Percentiles rank a stretch among this genome's conserved stretches.
Evolutionary conservation across 2,888 invertebrate species (phyloP).

Genomic region (Encarsia formosa): DNA sequence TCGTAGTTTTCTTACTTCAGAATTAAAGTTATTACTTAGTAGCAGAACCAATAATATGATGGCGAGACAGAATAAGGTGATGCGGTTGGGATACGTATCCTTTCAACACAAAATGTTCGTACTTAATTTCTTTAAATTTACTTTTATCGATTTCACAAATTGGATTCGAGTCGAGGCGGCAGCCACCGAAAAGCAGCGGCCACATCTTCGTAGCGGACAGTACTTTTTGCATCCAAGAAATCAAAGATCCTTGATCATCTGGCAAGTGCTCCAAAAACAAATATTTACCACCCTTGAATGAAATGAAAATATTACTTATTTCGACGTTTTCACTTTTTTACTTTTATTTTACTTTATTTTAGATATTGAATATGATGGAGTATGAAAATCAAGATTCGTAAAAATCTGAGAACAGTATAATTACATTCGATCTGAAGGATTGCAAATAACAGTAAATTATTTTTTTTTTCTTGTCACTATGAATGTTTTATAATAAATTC

Average conservation of each 20-base stretch:
- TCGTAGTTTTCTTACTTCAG: too few species aligned
- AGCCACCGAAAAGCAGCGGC: constrained; percentile 44
- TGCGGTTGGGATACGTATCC: constrained; percentile 40
- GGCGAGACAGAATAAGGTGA: constrained; percentile 38
- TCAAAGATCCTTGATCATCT: constrained; percentile 33
- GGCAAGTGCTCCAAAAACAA: constrained; percentile 44
- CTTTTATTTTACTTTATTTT: too few species aligned
- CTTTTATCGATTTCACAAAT: constrained; percentile 32
- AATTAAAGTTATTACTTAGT: constrained; percentile 32
- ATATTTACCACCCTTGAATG: constrained; percentile 41
- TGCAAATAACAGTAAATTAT: too few species aligned
- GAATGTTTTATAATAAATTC: too few species aligned
- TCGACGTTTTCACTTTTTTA: too few species aligned
- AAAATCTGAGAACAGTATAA: too few species aligned
- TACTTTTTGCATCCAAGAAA: constrained; percentile 36
- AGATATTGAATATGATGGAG: too few species aligned
- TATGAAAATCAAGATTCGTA: too few species aligned
- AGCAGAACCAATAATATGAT: constrained; percentile 42
- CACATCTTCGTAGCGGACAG: constrained; percentile 41
- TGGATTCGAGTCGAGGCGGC: constrained; percentile 38
- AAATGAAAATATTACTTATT: not conserved
- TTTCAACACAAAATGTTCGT: constrained; percentile 34
- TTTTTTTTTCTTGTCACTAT: too few species aligned
- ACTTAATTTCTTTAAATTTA: constrained; percentile 37
- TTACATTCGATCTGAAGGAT: too few species aligned